Evolutionary conservation across 2,113 vertebrate genomes (phyloP), one percentile per base, ranked within the genome.

Genomic region (Gavialis gangeticus): DNA sequence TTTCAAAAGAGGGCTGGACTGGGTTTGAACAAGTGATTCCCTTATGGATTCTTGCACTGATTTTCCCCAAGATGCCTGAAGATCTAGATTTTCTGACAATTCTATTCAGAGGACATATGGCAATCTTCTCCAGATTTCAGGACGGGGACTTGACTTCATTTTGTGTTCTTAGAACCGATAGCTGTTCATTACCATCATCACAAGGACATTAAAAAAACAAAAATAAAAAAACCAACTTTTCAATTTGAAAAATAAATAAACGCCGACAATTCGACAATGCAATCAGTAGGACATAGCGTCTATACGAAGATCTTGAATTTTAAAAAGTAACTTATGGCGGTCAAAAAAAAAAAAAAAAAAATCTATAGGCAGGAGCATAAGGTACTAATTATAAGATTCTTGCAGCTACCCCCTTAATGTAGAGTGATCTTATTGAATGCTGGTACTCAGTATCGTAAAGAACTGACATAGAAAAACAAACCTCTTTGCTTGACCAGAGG

Each of bases 381-480:
- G 99, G 98, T 97, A 99, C 98, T 98, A 99, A 98, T 98, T 98
- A 99, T 95, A 99, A 98, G 98, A 98, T 97, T 99, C 99, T 99
- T 99, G 99, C 99, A 96, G 99, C 99, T 99, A 99, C 99, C 99
- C 99, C 99, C 99, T 98, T 98, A 99, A 99, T 99, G 99, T 97
- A 99, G 99, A 98, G 98, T 97, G 98, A 99, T 99, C 99, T 98
- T 99, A 99, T 98, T 98, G 99, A 98, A 98, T 99, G 99, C 98
- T 99, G 99, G 99, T 98, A 99, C 98, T 99, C 98, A 99, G 99
- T 98, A 99, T 98, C 98, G 99, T 99, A 99, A 99, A 99, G 98
- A 99, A 99, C 99, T 99, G 99, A 99, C 99, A 99, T 99, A 99
- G 99, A 99, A 99, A 99, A 99, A 99, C 99, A 99, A 99, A 99